Evolutionary conservation across 1,140 invertebrate species (phyloP), one percentile per base, ranked within the genome.

Genomic region (Sitodiplosis mosellana): DNA sequence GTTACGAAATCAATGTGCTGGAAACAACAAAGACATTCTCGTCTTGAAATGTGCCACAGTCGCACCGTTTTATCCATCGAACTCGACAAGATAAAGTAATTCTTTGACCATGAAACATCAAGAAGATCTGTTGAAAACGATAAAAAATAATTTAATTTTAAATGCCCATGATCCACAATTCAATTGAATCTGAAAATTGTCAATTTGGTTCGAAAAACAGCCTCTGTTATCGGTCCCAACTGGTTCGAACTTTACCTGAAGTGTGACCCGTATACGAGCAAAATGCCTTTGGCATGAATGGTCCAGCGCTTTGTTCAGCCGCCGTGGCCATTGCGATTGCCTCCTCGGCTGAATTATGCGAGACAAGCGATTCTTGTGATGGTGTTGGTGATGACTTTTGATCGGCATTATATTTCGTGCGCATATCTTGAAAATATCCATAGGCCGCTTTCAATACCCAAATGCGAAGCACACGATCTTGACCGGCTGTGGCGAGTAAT

Each of bases 1-100:
- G 94, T 98, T 17, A 98, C 93, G 69, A 97, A 97, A 67, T 98
- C 94, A 54, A 97, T 94, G 60, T 98, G 94, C 63, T 98, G 93
- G 66, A 99, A 99, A 64, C 91, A 95, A 65, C 94, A 98, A 0
- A 99, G 74, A 61, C 95, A 99, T 65, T 98, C 94, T 57, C 88
- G 83, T 18, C 92, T 68, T 0, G 90, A 94, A 52, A 98, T 91
- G 61, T 99, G 95, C 94, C 94, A 99, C 38, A 98, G 69, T 33
- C 92, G 71, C 7, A 98, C 93, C 11, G 92, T 97, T 66, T 96
- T 93, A 68, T 98, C 94, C 91, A 98, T 98, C 6, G 91, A 95
- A 12, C 89, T 95, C 0, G 91, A 95, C 14, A 99, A 65, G 37
- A 98, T 80, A 61, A 99, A 99, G 62, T 97, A 97, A 65, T 95